phyloP scores from a whole-genome alignment of 1,140 invertebrate species.

The Lycorma delicatula region DNA sequence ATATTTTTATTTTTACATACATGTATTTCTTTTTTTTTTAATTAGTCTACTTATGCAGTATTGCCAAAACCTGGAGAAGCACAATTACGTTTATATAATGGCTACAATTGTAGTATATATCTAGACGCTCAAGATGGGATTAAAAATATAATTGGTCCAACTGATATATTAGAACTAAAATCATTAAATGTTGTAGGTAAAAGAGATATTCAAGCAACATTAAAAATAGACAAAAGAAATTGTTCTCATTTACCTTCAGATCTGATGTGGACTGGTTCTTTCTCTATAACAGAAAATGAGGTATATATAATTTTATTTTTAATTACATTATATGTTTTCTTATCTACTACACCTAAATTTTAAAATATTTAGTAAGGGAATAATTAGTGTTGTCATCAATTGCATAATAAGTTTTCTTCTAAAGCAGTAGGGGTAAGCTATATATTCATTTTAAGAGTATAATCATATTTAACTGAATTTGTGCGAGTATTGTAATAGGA shows the following conservation, averaged over 20 bases:
- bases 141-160: neutral
- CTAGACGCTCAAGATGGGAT: neutral
- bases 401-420: too few species aligned
- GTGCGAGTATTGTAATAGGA: too few species aligned
- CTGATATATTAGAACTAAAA: neutral
- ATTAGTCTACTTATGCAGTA: neutral
- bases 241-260: neutral
- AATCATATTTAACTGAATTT: too few species aligned
- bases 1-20: too few species aligned
- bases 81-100: neutral
- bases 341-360: too few species aligned
- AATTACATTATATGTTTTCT: too few species aligned
- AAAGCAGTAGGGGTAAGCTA: too few species aligned
- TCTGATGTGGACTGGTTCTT: neutral
- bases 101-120: neutral
- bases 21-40: neutral
- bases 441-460: too few species aligned
- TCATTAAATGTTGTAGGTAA: neutral
- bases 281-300: too few species aligned
- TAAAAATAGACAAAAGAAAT: neutral
- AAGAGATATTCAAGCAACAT: neutral
- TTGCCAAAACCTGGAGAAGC: neutral
- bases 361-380: too few species aligned
- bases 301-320: too few species aligned
- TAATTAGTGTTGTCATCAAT: too few species aligned